These are phyloP conservation scores for Rafetus swinhoei DNA, from an alignment of 2,113 vertebrate genomes.

Conservation along the genomic window DNA sequence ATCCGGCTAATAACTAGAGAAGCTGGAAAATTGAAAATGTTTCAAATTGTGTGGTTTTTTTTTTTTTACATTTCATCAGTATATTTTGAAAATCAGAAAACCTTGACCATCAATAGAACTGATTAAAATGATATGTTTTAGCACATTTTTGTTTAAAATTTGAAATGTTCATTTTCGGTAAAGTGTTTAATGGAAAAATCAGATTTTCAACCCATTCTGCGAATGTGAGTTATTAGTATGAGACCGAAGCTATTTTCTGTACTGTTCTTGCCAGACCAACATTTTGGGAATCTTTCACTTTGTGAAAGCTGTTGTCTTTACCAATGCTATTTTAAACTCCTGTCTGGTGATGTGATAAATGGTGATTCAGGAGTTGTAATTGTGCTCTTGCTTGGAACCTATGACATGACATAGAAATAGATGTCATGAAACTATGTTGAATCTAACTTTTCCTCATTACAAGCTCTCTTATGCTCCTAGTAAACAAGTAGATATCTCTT, in stretches of 20 bases:
- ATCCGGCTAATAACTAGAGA: not conserved
- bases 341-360: conserved; percentile 6
- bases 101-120: not conserved
- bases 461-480: not conserved
- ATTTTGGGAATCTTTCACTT: not conserved
- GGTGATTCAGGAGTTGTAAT: conserved; percentile 36
- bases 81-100: rapidly evolving
- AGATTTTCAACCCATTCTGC: not conserved
- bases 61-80: not conserved
- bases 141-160: not conserved
- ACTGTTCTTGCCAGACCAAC: not conserved
- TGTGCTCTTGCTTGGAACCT: conserved; percentile 26
- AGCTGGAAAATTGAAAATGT: rapidly evolving
- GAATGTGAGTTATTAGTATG: not conserved
- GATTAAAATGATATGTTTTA: not conserved
- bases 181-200: no score
- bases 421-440: conserved; percentile 13
- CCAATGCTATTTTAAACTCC: conserved; percentile 28
- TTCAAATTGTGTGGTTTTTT: not conserved
- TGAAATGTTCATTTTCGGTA: no score
- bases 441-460: conserved; percentile 3
- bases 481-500: conserved; percentile 8
- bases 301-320: not conserved
- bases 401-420: conserved; percentile 35
- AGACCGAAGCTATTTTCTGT: not conserved